Evolutionary conservation across 2,888 invertebrate species (phyloP), one percentile per base, ranked within the genome.

Genomic region (Pristionchus mayeri): DNA sequence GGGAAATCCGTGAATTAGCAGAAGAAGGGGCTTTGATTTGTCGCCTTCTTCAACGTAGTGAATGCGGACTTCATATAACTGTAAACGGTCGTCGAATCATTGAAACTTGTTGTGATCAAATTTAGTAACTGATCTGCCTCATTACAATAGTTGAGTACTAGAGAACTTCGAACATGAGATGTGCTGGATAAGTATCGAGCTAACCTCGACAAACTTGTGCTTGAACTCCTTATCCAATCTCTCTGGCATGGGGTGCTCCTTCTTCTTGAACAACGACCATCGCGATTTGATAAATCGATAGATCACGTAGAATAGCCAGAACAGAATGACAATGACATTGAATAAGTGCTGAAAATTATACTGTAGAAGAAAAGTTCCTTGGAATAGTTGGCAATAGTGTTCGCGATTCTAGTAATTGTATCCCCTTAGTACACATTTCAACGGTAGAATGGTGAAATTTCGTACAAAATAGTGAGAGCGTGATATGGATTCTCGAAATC

Each of bases 1-100:
- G 0, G 96, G 96, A 90, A 95, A 96, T 18, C 96, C 96, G 91
- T 96, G 96, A 0, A 96, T 88, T 89, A 95, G 95, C 67, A 96
- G 87, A 95, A 96, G 95, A 85, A 96, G 93, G 0, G 95, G 95
- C 88, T 95, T 95, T 0, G 94, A 93, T 1, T 94, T 93, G 88
- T 95, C 94, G 0, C 96, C 96, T 87, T 94, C 95, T 88, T 95
- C 95, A 0, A 96, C 95, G 91, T 95, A 96, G 92, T 96, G 95
- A 76, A 96, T 94, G 93, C 95, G 95, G 2, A 95, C 94, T 79
- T 95, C 95, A 95, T 96, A 93, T 16, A 63, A 44, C 78, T 82
- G 30, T 3, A 63, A 82, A 37, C 18, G n/a, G n/a, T n/a, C n/a
- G n/a, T n/a, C 3, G 1, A 34, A 21, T 21, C 11, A 40, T 18